phyloP scores from a whole-genome alignment of 1,140 invertebrate genomes.

The Drosophila mojavensis region DNA sequence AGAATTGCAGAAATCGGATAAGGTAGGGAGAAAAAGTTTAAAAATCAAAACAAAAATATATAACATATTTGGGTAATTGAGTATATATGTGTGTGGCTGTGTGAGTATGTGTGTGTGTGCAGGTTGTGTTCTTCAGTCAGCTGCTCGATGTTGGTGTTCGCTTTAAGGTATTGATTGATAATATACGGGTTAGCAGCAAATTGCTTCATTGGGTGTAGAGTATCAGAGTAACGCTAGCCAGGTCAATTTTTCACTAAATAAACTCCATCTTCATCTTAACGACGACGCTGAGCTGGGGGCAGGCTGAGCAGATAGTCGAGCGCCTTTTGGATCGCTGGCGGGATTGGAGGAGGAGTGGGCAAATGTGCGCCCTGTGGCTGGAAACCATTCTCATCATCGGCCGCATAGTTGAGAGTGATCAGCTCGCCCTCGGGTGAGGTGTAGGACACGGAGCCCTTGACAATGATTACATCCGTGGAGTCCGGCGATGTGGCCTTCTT shows the following conservation, averaged over 20 bases:
- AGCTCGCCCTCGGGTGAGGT: slow-evolving; percentile 92
- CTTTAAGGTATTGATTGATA: slow-evolving; percentile 25
- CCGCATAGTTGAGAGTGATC: slow-evolving; percentile 90
- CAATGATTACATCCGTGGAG: slow-evolving; percentile 87
- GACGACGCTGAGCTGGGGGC: slow-evolving; percentile 82
- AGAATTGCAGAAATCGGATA: slow-evolving; percentile 37
- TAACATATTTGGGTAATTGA: slow-evolving; percentile 24
- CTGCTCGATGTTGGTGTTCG: slow-evolving; percentile 44
- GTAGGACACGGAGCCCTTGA: slow-evolving; percentile 91
- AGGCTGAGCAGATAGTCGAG: slow-evolving; percentile 87
- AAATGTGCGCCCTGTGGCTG: slow-evolving; percentile 89
- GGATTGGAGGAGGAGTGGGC: slow-evolving; percentile 90
- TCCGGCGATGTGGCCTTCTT: slow-evolving; percentile 87
- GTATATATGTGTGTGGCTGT: slow-evolving; percentile 15
- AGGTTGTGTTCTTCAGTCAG: slow-evolving; percentile 74
- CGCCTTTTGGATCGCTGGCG: slow-evolving; percentile 90
- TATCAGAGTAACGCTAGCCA: slow-evolving; percentile 40
- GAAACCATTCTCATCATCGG: slow-evolving; percentile 91
- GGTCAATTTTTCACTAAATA: slow-evolving; percentile 26
- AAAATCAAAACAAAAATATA: slow-evolving; percentile 16
- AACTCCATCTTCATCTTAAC: slow-evolving; percentile 37
- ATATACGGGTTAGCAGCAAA: slow-evolving; percentile 37
- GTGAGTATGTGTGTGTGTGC: slow-evolving; percentile 46
- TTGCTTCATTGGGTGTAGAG: slow-evolving; percentile 40
- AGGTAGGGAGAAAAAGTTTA: slow-evolving; percentile 15